phyloP scores from a whole-genome alignment of 2,888 invertebrate species.

The Caenorhabditis imperialis region DNA sequence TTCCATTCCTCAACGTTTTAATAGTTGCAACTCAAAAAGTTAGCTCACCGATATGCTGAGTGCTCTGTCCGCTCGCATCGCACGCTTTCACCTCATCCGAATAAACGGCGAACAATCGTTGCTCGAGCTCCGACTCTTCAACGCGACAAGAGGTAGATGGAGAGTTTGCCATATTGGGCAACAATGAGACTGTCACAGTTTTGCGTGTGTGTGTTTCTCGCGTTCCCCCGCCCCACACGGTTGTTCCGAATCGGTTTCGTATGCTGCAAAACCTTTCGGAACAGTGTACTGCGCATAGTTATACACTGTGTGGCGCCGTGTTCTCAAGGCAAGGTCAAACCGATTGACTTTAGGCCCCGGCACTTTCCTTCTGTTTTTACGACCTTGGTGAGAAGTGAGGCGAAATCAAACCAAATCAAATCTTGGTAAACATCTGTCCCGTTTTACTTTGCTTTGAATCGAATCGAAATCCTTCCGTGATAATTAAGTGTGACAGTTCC shows the following conservation, averaged over 20 bases:
- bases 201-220: neutral
- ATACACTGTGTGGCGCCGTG: constrained; percentile 41
- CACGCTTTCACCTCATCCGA: constrained; percentile 35
- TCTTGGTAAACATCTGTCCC: constrained; percentile 22
- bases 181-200: constrained; percentile 19
- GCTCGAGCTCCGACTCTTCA: constrained; percentile 29
- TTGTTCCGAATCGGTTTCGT: constrained; percentile 15
- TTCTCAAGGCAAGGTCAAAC: constrained; percentile 31
- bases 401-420: constrained; percentile 10
- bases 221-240: constrained; percentile 25
- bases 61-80: constrained; percentile 47
- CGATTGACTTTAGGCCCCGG: constrained; percentile 36
- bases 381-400: constrained; percentile 23
- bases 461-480: neutral
- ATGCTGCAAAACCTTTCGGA: constrained; percentile 17
- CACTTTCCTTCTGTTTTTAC: constrained; percentile 34
- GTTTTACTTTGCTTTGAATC: neutral
- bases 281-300: constrained; percentile 31
- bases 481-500: neutral
- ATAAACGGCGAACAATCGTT: constrained; percentile 26
- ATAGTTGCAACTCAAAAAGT: neutral
- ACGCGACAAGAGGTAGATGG: constrained; percentile 20
- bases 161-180: neutral
- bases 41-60: constrained; percentile 52
- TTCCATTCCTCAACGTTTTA: neutral